Evolutionary conservation across 2,113 vertebrate species (phyloP).

Genomic region (Nerophis ophidion): DNA sequence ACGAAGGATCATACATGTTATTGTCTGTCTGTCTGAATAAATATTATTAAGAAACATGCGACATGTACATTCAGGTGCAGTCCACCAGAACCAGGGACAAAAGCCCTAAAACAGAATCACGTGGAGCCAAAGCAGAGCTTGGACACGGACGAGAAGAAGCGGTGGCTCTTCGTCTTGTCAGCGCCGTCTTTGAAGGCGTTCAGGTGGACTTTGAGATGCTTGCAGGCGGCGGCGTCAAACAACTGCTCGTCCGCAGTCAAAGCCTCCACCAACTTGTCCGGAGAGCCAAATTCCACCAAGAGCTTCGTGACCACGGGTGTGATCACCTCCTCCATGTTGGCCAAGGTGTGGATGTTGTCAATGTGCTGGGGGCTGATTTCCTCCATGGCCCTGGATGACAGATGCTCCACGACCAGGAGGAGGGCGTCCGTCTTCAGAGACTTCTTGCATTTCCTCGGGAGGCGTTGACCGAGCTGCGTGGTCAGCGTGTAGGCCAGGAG

Average conservation of each 20-base stretch:
- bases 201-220: neutral
- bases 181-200: neutral
- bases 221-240: neutral
- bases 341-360: neutral
- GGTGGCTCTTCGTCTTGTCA: neutral
- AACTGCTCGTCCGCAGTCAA: neutral
- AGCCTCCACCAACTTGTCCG: neutral
- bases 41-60: too few species aligned
- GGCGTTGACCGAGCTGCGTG: neutral
- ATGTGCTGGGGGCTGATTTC: neutral
- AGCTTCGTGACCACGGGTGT: neutral
- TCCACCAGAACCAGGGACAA: too few species aligned
- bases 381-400: slow-evolving; percentile 1
- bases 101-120: neutral
- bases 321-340: slow-evolving; percentile 6
- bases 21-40: too few species aligned
- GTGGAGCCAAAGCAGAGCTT: slow-evolving; percentile 5
- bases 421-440: neutral
- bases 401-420: neutral
- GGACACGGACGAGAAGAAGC: slow-evolving; percentile 2
- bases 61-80: too few species aligned
- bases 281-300: neutral
- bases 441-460: slow-evolving; percentile 2
- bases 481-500: slow-evolving; percentile 1
- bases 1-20: too few species aligned